Conservation (phyloP, 2,797 vertebrate genomes). For the Philypnodon macrostomus region DNA sequence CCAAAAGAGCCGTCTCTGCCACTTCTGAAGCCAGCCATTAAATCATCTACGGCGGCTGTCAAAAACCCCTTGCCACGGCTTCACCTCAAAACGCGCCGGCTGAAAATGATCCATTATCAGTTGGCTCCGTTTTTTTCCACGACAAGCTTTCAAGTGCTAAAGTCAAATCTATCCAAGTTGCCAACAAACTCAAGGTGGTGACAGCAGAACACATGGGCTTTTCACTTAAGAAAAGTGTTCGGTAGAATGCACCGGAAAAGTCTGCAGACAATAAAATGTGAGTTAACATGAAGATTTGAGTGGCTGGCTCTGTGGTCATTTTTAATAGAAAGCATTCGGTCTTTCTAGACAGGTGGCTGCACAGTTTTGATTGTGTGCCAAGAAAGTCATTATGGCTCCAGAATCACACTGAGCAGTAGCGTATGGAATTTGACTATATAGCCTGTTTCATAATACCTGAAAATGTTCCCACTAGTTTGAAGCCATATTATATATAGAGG, state of each 20-base stretch:
- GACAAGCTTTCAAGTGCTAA: constrained; percentile 26
- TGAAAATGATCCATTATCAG: constrained; percentile 47
- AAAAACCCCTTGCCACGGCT: constrained; percentile 15
- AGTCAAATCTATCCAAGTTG: constrained; percentile 17
- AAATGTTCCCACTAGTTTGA: too few species aligned
- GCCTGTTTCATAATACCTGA: too few species aligned
- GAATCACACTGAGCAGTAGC: too few species aligned
- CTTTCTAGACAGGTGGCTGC: neutral
- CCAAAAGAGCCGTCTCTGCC: constrained; percentile 41
- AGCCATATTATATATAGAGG: too few species aligned
- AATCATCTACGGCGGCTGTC: constrained; percentile 43
- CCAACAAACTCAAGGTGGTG: constrained; percentile 17
- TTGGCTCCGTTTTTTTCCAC: constrained; percentile 10
- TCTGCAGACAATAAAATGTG: constrained; percentile 8
- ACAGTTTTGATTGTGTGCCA: too few species aligned
- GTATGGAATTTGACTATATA: too few species aligned
- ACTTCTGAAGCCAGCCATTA: constrained; percentile 35
- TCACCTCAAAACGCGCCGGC: constrained; percentile 30
- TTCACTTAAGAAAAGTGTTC: constrained; percentile 4
- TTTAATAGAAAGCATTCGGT: constrained; percentile 2
- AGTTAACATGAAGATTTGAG: constrained; percentile 8
- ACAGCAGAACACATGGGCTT: constrained; percentile 10
- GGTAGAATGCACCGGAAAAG: neutral
- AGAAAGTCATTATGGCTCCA: too few species aligned
- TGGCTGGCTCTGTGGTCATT: neutral